These are phyloP conservation scores for Drosophila carrolli DNA, from an alignment of 1,140 invertebrate species.

Conservation along the genomic window DNA sequence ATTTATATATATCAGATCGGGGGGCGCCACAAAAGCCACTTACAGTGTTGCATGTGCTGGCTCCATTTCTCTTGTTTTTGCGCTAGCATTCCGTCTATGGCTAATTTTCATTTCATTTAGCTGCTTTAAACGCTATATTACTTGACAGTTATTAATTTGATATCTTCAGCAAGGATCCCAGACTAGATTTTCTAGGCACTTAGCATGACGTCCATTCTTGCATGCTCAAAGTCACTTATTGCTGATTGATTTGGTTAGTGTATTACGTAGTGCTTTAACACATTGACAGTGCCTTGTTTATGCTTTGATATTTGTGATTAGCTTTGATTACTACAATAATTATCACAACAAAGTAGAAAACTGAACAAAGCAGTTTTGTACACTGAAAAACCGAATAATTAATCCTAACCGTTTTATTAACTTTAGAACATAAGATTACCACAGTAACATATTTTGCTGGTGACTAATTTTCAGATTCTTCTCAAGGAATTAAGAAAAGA, in stretches of 20 bases:
- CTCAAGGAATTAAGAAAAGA: too few species aligned
- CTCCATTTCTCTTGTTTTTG: constrained; percentile 28
- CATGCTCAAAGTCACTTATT: constrained; percentile 12
- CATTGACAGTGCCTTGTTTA: not conserved
- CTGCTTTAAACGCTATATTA: constrained; percentile 39
- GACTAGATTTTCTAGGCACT: not conserved
- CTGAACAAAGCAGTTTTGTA: too few species aligned
- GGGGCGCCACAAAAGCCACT: constrained; percentile 53
- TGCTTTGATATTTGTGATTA: not conserved
- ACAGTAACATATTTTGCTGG: too few species aligned
- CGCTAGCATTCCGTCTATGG: constrained; percentile 14
- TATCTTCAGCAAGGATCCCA: not conserved
- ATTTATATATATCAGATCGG: constrained; percentile 31
- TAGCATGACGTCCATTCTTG: constrained; percentile 7
- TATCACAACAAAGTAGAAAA: too few species aligned
- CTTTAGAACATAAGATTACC: too few species aligned
- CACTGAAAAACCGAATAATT: too few species aligned
- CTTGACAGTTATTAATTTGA: constrained; percentile 36
- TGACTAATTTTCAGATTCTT: too few species aligned
- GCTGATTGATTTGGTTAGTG: constrained; percentile 2
- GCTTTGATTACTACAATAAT: not conserved
- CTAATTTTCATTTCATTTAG: constrained; percentile 42
- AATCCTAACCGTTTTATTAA: too few species aligned
- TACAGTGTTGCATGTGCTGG: constrained; percentile 35
- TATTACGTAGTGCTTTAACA: not conserved